Percentiles rank a stretch among this genome's conserved stretches.
Conservation (phyloP, 1,140 invertebrate species). For the Neelides sp. region DNA sequence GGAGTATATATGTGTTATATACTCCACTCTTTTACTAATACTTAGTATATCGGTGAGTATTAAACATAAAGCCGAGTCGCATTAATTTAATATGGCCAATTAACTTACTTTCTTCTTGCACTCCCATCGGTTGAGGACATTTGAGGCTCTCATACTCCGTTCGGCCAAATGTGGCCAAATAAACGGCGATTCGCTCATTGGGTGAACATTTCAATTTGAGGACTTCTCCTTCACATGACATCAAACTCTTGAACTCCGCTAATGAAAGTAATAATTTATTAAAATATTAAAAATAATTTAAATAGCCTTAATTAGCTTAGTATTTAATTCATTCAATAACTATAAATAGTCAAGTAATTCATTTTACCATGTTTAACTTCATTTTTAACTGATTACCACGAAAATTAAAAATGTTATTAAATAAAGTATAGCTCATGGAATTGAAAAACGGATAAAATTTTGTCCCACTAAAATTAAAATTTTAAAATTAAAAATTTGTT, state of each 20-base stretch:
- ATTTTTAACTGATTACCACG: no score
- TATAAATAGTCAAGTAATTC: neutral
- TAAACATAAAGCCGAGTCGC: no score
- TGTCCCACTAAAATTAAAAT: neutral
- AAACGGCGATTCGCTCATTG: conserved; percentile 71
- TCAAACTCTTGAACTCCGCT: conserved; percentile 83
- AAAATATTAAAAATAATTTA: neutral
- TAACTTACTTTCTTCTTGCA: conserved; percentile 72
- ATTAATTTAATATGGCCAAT: no score
- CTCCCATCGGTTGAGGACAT: conserved; percentile 70
- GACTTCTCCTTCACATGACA: conserved; percentile 77
- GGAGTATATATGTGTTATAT: no score
- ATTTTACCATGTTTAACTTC: no score
- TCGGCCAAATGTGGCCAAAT: conserved; percentile 75
- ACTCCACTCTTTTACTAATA: no score
- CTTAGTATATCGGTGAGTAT: no score
- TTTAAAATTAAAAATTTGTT: neutral
- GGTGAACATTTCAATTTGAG: conserved; percentile 68
- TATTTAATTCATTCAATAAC: no score
- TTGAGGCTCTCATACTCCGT: conserved; percentile 75
- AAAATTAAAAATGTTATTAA: no score
- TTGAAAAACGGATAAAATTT: neutral
- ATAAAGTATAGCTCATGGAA: no score
- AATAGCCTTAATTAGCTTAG: no score
- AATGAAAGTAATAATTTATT: conserved; percentile 36